These are phyloP conservation scores for Alces alces DNA, from an alignment of 2,113 vertebrate genomes.

Conservation along the genomic window DNA sequence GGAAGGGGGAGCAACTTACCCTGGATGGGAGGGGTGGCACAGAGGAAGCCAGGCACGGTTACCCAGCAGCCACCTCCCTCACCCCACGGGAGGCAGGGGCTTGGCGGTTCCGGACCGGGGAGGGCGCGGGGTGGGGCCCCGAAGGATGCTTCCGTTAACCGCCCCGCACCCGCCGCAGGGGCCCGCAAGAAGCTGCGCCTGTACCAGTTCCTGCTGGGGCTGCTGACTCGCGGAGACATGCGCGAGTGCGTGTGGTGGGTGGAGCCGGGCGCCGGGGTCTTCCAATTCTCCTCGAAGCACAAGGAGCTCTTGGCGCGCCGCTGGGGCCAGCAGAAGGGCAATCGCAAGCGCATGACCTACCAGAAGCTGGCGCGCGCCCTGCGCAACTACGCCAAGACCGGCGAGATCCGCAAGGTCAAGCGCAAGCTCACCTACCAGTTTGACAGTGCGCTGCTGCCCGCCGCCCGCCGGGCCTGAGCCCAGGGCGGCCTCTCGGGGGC, in stretches of 20 bases:
- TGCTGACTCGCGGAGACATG: constrained; percentile 80
- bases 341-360: constrained; percentile 84
- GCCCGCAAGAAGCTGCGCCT: constrained; percentile 79
- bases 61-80: not conserved
- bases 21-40: not conserved
- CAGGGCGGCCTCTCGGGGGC: not conserved
- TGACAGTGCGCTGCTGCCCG: constrained; percentile 70
- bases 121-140: not conserved
- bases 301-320: constrained; percentile 80
- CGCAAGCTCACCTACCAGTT: constrained; percentile 84
- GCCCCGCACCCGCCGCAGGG: constrained; percentile 20
- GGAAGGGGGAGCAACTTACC: not conserved
- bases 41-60: not conserved
- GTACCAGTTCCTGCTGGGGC: constrained; percentile 81
- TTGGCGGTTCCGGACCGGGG: not conserved
- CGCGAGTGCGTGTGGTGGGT: constrained; percentile 83
- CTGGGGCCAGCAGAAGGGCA: constrained; percentile 83
- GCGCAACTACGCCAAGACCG: constrained; percentile 82
- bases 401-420: constrained; percentile 82
- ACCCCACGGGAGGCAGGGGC: not conserved
- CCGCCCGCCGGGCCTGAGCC: constrained; percentile 49
- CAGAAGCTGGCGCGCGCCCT: constrained; percentile 83
- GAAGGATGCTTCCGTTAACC: not conserved
- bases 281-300: constrained; percentile 83
- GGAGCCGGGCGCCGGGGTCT: constrained; percentile 78